Base-by-base conservation (phyloP, 2,888 invertebrate genomes). In the Tortrix viridana region DNA sequence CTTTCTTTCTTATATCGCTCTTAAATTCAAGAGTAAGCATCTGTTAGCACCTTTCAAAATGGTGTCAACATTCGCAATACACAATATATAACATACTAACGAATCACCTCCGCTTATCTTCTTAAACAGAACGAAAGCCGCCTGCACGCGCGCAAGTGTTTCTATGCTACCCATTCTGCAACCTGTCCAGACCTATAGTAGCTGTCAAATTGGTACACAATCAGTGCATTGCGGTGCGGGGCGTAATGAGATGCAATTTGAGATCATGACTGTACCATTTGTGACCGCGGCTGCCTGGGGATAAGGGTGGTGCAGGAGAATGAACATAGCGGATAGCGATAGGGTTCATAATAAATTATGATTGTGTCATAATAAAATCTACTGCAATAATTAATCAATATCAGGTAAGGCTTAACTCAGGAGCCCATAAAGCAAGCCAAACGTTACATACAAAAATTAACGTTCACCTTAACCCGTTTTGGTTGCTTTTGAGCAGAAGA, bases 211-310 rank as follows among this genome's bases (percentile, higher is more conserved):
- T 79, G 80, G 84, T 84, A 79, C 80, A 84, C 83, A 88, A 86
- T 85, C 84, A 80, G 73, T 71, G 80, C 81, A 80, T 78, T 81
- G 79, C 80, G 73, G 77, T 74, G 79, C 77, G 75, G 60, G 55
- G 73, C 77, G 71, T 84, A 88, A 88, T 87, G 83, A 86, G 84
- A 75, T 82, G 84, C 84, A 89, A 90, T 89, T 89, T 88, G 72
- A 80, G 81, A 80, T 81, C 84, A 85, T 84, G 86, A 82, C 84
- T 86, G 85, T 82, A 82, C 83, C 83, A 84, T 86, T 85, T 82
- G 79, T 79, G 78, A 76, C 76, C 77, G 71, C 73, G 71, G 79
- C 74, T 72, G 83, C 86, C 86, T 85, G 77, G 75, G 83, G 88
- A 74, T 77, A 74, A 72, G 52, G 59, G 38, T 67, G 74, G 72